Evolutionary conservation across 2,113 vertebrate species (phyloP).

Genomic region (Arvicanthis niloticus): DNA sequence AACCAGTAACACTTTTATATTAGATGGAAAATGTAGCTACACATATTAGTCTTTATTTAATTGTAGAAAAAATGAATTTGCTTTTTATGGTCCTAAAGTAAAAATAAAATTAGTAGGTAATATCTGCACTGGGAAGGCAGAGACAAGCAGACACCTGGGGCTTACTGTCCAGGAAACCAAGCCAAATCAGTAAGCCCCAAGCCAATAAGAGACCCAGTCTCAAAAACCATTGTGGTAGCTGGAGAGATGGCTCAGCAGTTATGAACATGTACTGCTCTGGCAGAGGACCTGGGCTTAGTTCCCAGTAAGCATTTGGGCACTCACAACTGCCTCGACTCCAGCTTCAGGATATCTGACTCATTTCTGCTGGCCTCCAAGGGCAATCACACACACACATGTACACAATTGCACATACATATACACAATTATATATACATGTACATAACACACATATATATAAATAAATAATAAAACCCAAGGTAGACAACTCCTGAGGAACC

Average conservation of each 20-base stretch:
- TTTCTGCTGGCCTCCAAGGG: neutral
- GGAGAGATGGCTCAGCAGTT: neutral
- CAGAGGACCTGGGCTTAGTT: neutral
- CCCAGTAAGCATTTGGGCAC: neutral
- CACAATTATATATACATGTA: neutral
- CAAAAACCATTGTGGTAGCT: neutral
- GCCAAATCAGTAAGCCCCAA: neutral
- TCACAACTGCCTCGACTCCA: neutral
- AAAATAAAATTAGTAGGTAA: neutral
- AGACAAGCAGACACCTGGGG: neutral
- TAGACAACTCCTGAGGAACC: neutral
- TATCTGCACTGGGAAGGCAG: neutral
- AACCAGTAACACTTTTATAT: constrained; percentile 1
- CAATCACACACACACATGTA: neutral
- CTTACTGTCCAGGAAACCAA: neutral
- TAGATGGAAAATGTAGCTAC: neutral
- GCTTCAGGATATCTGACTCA: neutral
- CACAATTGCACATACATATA: neutral
- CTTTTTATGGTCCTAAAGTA: neutral
- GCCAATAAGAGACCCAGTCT: neutral
- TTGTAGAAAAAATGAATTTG: neutral
- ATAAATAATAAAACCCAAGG: neutral
- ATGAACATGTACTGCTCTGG: neutral
- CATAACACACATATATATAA: neutral
- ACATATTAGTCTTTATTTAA: neutral